Evolutionary conservation across 1,140 invertebrate species (phyloP).

Genomic region (Drosophila repleta): DNA sequence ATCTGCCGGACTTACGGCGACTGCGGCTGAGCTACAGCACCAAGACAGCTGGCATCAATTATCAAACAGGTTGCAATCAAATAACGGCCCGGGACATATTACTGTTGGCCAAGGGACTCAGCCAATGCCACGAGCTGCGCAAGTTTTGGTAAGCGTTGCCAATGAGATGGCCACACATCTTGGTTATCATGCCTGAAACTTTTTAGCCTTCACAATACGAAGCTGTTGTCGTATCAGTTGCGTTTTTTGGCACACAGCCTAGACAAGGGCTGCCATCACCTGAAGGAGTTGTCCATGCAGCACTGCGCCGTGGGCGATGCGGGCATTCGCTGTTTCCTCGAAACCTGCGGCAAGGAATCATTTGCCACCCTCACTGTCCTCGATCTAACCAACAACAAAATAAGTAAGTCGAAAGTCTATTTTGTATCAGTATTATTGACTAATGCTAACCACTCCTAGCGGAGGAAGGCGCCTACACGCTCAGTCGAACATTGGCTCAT

Average conservation of each 20-base stretch:
- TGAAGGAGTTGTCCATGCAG: conserved; percentile 67
- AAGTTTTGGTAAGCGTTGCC: conserved; percentile 67
- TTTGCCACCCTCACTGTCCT: conserved; percentile 71
- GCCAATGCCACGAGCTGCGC: conserved; percentile 71
- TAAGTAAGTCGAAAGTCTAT: conserved; percentile 50
- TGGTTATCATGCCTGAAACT: neutral
- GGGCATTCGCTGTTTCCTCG: conserved; percentile 76
- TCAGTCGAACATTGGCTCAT: conserved; percentile 62
- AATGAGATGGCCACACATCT: neutral
- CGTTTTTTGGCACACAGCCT: conserved; percentile 70
- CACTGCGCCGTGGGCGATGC: conserved; percentile 81
- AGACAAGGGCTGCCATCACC: conserved; percentile 77
- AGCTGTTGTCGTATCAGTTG: conserved; percentile 74
- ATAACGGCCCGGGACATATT: conserved; percentile 70
- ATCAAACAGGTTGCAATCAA: conserved; percentile 79
- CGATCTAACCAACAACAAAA: conserved; percentile 82
- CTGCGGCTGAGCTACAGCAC: conserved; percentile 80
- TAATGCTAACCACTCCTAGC: conserved; percentile 34
- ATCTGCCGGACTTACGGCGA: conserved; percentile 80
- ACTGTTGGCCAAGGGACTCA: conserved; percentile 69
- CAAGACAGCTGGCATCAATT: conserved; percentile 79
- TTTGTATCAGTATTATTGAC: neutral
- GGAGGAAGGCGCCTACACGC: conserved; percentile 75
- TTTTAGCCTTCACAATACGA: conserved; percentile 76
- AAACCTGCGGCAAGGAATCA: conserved; percentile 71